phyloP scores from a whole-genome alignment of 2,113 vertebrate genomes.

The Aegypius monachus region DNA sequence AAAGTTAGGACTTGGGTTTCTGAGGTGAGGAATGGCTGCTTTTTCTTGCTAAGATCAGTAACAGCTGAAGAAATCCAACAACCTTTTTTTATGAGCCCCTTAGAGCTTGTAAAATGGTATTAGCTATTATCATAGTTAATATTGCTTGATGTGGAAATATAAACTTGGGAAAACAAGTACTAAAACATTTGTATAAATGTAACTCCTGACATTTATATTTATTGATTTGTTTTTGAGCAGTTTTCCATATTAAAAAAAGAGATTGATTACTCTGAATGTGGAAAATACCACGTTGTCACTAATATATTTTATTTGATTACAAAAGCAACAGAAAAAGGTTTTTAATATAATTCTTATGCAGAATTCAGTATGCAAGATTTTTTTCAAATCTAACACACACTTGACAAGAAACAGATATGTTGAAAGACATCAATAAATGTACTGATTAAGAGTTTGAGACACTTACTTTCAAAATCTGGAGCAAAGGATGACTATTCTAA shows the following conservation, averaged over 20 bases:
- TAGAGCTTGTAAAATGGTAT: constrained; percentile 12
- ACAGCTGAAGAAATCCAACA: constrained; percentile 45
- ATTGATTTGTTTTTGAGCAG: constrained; percentile 42
- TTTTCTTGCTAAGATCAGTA: neutral
- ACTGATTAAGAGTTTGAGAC: constrained; percentile 72
- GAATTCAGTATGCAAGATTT: constrained; percentile 33
- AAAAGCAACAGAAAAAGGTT: constrained; percentile 10
- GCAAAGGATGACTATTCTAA: constrained; percentile 82
- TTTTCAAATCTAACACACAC: constrained; percentile 19
- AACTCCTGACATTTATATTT: constrained; percentile 46
- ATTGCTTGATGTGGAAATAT: constrained; percentile 42
- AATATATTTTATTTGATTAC: constrained; percentile 59
- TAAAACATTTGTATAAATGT: constrained; percentile 52
- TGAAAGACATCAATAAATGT: constrained; percentile 74
- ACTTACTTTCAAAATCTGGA: constrained; percentile 71
- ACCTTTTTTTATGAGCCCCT: neutral
- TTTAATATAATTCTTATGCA: constrained; percentile 44
- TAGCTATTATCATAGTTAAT: constrained; percentile 51
- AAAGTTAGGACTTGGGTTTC: neutral
- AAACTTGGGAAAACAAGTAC: constrained; percentile 42
- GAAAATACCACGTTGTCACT: constrained; percentile 53
- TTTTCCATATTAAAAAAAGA: constrained; percentile 30
- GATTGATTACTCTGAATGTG: constrained; percentile 34
- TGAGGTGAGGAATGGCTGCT: neutral
- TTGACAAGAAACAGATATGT: constrained; percentile 66